A percentile compares a stretch with the other conserved stretches of the same genome.
phyloP scores from a whole-genome alignment of 2,888 invertebrate species.

The Bruchidius siliquastri region DNA sequence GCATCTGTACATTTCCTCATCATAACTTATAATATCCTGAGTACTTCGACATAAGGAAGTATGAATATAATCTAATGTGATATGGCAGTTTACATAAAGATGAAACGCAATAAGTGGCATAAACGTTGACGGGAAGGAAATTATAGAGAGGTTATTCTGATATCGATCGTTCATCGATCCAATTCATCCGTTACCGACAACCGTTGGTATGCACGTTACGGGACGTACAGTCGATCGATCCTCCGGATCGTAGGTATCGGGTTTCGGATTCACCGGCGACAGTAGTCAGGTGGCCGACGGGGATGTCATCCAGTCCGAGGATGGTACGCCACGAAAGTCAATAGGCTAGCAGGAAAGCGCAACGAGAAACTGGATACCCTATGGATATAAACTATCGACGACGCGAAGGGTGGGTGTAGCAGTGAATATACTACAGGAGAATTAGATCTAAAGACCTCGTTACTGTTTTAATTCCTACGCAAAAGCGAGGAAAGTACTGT shows the following conservation, averaged over 20 bases:
- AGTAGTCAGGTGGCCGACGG: background rate
- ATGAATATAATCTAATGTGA: no score
- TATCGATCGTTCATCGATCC: background rate
- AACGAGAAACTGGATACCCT: background rate
- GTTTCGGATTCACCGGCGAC: background rate
- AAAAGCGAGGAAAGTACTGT: no score
- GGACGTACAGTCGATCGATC: background rate
- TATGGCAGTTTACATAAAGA: no score
- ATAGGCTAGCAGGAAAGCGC: background rate
- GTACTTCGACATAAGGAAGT: no score
- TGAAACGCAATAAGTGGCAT: no score
- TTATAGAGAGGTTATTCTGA: no score
- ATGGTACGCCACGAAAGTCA: background rate
- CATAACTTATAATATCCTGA: no score
- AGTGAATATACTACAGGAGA: background rate
- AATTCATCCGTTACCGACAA: background rate
- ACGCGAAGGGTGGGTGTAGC: background rate
- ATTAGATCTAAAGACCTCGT: background rate
- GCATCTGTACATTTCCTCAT: no score
- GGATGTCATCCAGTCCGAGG: background rate
- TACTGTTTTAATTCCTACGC: no score
- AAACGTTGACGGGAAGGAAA: no score
- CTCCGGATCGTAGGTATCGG: background rate
- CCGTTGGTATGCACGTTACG: background rate
- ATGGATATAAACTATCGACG: background rate